Percentiles rank a stretch among this genome's conserved stretches.
Evolutionary conservation across 2,888 invertebrate species (phyloP).

Genomic region (Drosophila histrio): DNA sequence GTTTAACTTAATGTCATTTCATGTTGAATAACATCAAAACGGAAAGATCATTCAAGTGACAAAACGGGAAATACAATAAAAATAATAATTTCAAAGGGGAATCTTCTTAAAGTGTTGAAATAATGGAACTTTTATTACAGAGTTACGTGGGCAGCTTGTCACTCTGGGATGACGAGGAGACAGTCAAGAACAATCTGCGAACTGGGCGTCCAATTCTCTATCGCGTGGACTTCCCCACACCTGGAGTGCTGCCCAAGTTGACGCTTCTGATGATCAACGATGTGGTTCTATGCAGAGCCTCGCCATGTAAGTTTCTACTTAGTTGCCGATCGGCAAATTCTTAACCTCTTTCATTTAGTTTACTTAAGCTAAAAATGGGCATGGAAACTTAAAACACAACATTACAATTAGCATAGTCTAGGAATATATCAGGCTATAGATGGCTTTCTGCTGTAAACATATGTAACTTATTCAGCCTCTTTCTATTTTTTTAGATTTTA

Average conservation of each 20-base stretch:
- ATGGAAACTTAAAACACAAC: too few species aligned
- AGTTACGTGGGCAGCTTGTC: slow-evolving; percentile 63
- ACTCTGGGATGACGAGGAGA: slow-evolving; percentile 63
- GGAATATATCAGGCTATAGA: too few species aligned
- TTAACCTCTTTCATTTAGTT: too few species aligned
- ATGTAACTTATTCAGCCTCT: too few species aligned
- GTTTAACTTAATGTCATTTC: slow-evolving; percentile 1
- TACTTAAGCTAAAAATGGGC: too few species aligned
- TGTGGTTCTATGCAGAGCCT: slow-evolving; percentile 85
- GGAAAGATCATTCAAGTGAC: not conserved
- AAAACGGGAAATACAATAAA: not conserved
- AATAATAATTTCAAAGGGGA: not conserved
- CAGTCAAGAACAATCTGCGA: slow-evolving; percentile 56
- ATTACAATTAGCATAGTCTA: too few species aligned
- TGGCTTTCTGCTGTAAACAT: too few species aligned
- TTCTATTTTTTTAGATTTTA: too few species aligned
- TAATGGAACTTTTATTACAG: slow-evolving; percentile 48
- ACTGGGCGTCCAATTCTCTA: slow-evolving; percentile 84
- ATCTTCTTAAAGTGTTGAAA: not conserved
- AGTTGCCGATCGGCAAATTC: too few species aligned
- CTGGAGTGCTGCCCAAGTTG: slow-evolving; percentile 86
- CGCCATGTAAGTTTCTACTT: slow-evolving; percentile 84
- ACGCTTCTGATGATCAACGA: slow-evolving; percentile 86
- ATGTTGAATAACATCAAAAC: not conserved
- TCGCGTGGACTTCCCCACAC: slow-evolving; percentile 86